A percentile compares a stretch with the other conserved stretches of the same genome.
Evolutionary conservation across 2,797 vertebrate species (phyloP).

Genomic region (Pantherophis alleghaniensis): DNA sequence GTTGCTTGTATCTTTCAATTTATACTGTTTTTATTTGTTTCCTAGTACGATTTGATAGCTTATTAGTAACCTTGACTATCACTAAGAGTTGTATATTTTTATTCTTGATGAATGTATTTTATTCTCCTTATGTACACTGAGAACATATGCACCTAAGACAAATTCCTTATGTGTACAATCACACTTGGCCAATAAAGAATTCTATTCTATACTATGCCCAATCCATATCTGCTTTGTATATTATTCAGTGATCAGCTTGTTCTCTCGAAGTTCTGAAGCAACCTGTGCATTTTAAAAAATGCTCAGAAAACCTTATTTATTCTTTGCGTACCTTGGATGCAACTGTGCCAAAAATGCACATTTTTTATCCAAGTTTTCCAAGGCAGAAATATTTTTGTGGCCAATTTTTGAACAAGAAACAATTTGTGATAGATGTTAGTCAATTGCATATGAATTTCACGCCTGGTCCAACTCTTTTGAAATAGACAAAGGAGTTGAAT

Average conservation of each 20-base stretch:
- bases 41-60: too few relatives aligned
- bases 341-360: not conserved
- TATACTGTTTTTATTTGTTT: too few relatives aligned
- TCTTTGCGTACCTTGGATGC: not conserved
- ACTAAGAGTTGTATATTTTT: too few relatives aligned
- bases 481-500: not conserved
- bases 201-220: not conserved
- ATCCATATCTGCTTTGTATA: not conserved
- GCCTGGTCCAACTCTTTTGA: not conserved
- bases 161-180: too few relatives aligned
- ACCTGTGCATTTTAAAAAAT: not conserved
- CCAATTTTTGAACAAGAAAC: not conserved
- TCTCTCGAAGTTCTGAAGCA: not conserved
- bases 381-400: not conserved
- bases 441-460: not conserved
- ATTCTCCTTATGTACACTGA: too few relatives aligned
- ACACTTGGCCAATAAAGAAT: too few relatives aligned
- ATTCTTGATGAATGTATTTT: too few relatives aligned
- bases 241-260: not conserved
- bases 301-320: not conserved
- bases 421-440: not conserved
- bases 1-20: too few relatives aligned
- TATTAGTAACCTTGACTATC: too few relatives aligned
- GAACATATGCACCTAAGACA: too few relatives aligned
- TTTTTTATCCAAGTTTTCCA: not conserved